These are phyloP conservation scores for Arctocebus calabarensis DNA, from an alignment of 2,797 vertebrate species.

Conservation along the genomic window DNA sequence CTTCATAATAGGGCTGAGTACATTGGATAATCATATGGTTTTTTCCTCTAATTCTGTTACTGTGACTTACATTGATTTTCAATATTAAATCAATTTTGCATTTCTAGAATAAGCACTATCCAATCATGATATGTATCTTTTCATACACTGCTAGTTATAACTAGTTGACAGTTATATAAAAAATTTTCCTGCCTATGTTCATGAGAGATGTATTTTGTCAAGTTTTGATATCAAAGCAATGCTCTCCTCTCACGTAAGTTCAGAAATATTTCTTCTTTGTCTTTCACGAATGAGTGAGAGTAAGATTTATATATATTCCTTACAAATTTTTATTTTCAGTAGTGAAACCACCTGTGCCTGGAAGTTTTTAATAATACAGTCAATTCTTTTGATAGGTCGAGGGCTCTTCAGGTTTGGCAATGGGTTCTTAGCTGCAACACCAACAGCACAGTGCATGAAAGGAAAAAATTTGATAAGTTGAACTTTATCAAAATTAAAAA, in stretches of 20 bases:
- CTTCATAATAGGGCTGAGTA: too few species aligned
- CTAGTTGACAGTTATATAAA: not conserved
- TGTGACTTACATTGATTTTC: conserved; percentile 21
- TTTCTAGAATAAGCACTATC: conserved; percentile 2
- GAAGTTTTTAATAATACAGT: not conserved
- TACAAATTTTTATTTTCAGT: not conserved
- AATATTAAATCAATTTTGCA: conserved; percentile 1
- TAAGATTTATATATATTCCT: not conserved
- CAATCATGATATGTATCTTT: not conserved
- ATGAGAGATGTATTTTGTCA: not conserved
- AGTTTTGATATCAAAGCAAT: not conserved
- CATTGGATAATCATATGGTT: too few species aligned
- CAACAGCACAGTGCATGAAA: not conserved
- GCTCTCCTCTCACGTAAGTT: not conserved
- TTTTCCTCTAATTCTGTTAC: not conserved
- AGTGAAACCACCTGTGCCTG: not conserved
- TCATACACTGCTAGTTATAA: not conserved
- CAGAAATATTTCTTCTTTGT: not conserved
- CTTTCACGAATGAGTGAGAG: not conserved
- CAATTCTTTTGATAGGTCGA: not conserved
- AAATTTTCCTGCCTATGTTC: not conserved
- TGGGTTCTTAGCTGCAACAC: not conserved
- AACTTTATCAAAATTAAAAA: not conserved
- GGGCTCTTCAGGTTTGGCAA: not conserved
- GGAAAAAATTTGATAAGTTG: not conserved